A percentile compares a stretch with the other conserved stretches of the same genome.
Conservation (phyloP, 2,797 vertebrate species). For the Pantherophis vulpinus region DNA sequence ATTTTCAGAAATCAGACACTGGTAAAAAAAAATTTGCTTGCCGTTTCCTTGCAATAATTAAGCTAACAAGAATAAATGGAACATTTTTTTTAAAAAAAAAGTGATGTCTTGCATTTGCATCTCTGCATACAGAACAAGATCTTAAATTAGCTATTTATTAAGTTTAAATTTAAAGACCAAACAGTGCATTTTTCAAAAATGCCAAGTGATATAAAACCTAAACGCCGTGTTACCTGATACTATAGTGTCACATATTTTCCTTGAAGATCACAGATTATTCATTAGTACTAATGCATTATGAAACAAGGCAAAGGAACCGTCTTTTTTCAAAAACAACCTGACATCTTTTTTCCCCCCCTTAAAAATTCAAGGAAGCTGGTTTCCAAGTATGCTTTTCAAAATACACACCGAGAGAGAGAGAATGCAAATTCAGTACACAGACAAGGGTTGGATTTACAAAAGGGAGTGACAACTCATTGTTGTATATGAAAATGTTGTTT, state of each 20-base stretch:
- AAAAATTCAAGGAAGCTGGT: conserved; percentile 64
- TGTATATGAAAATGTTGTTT: conserved; percentile 59
- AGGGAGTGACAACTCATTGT: conserved; percentile 51
- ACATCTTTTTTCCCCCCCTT: conserved; percentile 58
- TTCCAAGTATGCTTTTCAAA: conserved; percentile 36
- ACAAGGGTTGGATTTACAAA: conserved; percentile 60
- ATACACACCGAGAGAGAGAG: conserved; percentile 42
- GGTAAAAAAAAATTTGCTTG: conserved; percentile 98
- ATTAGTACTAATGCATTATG: conserved; percentile 73
- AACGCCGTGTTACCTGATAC: conserved; percentile 76
- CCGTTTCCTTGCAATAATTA: conserved; percentile 99
- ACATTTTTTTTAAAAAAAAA: conserved; percentile 86
- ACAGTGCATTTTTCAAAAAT: conserved; percentile 87
- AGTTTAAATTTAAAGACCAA: conserved; percentile 91
- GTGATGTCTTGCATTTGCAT: conserved; percentile 97
- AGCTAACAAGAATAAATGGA: conserved; percentile 99
- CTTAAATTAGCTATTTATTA: conserved; percentile 99
- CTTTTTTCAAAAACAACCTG: conserved; percentile 60
- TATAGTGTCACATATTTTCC: conserved; percentile 74
- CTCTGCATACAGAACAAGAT: conserved; percentile 89
- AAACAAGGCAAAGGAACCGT: conserved; percentile 35
- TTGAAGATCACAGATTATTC: conserved; percentile 68
- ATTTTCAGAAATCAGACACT: conserved; percentile 99
- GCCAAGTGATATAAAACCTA: conserved; percentile 94
- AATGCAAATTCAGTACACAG: conserved; percentile 51